Percentiles rank a stretch among this genome's conserved stretches.
Conservation (phyloP, 2,113 vertebrate species). For the Dipodomys stephensi region DNA sequence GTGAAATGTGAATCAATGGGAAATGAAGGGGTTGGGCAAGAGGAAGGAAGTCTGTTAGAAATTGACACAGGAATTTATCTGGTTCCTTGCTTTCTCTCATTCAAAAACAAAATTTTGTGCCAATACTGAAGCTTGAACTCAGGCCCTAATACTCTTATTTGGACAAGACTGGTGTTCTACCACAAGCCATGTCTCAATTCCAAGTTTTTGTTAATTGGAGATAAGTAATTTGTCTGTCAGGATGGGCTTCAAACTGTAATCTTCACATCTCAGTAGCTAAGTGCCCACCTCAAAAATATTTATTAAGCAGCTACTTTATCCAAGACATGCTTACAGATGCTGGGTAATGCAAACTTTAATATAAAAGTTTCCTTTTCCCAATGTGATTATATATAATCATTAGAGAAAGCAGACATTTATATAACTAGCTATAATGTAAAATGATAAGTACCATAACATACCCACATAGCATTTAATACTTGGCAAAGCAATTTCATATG, state of each 20-base stretch:
- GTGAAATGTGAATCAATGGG: neutral
- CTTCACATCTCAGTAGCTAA: too few relatives aligned
- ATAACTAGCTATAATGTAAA: neutral
- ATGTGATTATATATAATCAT: neutral
- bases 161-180: too few relatives aligned
- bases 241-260: too few relatives aligned
- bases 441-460: neutral
- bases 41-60: neutral
- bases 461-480: neutral
- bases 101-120: neutral
- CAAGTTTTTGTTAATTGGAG: too few relatives aligned
- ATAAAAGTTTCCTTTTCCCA: neutral
- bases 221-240: too few relatives aligned
- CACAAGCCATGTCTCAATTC: too few relatives aligned
- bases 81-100: neutral
- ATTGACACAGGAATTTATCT: neutral
- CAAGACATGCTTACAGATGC: neutral
- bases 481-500: conserved; percentile 4
- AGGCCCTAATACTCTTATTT: too few relatives aligned
- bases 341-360: neutral
- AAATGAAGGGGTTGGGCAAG: neutral
- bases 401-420: conserved; percentile 1
- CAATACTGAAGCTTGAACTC: too few relatives aligned
- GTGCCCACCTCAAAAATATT: neutral
- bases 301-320: conserved; percentile 39